These are phyloP conservation scores for Argopecten irradians DNA, from an alignment of 1,140 invertebrate genomes.

Conservation along the genomic window DNA sequence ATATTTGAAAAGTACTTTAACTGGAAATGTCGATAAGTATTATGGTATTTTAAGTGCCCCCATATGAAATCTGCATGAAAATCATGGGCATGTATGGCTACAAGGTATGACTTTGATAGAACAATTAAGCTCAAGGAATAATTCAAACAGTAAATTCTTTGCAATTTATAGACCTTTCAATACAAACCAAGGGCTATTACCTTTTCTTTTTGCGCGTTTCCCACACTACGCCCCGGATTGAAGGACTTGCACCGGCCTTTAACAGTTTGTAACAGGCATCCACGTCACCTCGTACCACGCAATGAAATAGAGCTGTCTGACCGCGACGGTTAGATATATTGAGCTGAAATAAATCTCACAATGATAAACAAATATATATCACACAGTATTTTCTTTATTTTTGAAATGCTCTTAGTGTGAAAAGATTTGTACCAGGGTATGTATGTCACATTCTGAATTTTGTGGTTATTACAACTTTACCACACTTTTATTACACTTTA, in stretches of 20 bases:
- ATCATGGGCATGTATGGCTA: neutral
- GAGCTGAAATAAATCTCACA: constrained; percentile 61
- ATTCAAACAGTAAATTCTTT: neutral
- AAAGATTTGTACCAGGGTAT: neutral
- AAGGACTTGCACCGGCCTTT: constrained; percentile 62
- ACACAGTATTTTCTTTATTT: neutral
- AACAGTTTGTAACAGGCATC: constrained; percentile 56
- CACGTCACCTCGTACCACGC: constrained; percentile 64
- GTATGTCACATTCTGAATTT: neutral
- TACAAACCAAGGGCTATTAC: constrained; percentile 38
- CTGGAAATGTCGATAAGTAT: no score
- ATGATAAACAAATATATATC: neutral
- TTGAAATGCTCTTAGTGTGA: neutral
- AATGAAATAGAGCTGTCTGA: constrained; percentile 69
- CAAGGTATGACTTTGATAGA: neutral
- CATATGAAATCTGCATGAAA: no score
- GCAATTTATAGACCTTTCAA: neutral
- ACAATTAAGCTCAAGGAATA: neutral
- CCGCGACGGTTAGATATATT: constrained; percentile 64
- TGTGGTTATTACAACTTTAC: no score
- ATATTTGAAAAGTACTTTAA: no score
- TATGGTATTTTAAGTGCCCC: no score
- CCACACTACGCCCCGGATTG: constrained; percentile 63
- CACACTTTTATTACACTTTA: no score
- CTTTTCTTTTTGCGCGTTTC: constrained; percentile 67